These are phyloP conservation scores for Antheraea assamensis DNA, from an alignment of 2,888 invertebrate genomes.

Conservation along the genomic window DNA sequence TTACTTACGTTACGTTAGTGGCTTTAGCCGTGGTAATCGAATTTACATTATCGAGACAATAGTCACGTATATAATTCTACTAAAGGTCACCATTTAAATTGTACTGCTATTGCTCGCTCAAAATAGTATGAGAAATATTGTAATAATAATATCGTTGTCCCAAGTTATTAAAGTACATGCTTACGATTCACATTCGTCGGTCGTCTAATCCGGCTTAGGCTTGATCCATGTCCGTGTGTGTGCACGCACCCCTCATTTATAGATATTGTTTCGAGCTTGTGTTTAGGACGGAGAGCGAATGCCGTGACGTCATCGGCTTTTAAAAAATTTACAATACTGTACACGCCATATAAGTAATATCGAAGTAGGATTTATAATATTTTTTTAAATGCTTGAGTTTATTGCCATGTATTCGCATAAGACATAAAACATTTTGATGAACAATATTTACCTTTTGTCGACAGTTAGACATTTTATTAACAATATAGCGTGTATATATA, in stretches of 20 bases:
- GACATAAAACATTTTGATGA: too few species aligned
- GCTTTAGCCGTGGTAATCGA: too few species aligned
- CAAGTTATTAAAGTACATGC: background rate
- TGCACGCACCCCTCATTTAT: constrained; percentile 37
- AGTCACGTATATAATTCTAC: too few species aligned
- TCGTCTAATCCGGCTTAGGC: constrained; percentile 76
- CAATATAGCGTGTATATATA: too few species aligned
- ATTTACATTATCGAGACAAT: too few species aligned
- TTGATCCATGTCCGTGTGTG: constrained; percentile 54
- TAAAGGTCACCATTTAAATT: background rate
- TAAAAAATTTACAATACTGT: background rate
- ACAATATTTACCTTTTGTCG: too few species aligned
- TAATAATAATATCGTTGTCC: background rate
- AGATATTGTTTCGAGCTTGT: constrained; percentile 30
- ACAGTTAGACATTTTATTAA: too few species aligned
- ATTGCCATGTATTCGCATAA: too few species aligned
- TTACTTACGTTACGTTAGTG: too few species aligned
- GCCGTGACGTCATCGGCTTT: background rate
- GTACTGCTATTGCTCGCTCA: background rate
- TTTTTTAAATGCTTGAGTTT: too few species aligned
- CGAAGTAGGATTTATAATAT: too few species aligned
- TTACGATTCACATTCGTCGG: constrained; percentile 60
- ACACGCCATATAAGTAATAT: too few species aligned
- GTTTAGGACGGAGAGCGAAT: background rate
- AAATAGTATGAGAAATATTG: background rate